Conservation (phyloP, 2,797 vertebrate genomes). For the Lemur catta region DNA sequence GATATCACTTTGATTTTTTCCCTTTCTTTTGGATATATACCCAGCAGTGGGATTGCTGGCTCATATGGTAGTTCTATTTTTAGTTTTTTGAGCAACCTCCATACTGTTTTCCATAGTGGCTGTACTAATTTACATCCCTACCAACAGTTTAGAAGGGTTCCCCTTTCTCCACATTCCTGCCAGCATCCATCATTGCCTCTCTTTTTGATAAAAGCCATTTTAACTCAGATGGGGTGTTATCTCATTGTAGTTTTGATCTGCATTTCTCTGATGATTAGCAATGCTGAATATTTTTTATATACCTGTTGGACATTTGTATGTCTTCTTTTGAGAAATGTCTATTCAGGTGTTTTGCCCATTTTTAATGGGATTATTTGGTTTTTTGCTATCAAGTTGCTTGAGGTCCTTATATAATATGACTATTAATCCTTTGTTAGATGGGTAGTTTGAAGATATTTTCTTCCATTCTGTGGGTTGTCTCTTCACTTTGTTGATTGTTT, state of each 20-base stretch:
- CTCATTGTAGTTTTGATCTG: neutral
- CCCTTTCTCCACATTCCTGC: neutral
- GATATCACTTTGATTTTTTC: neutral
- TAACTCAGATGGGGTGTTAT: neutral
- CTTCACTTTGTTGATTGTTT: neutral
- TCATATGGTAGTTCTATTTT: neutral
- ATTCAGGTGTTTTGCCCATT: neutral
- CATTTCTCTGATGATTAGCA: neutral
- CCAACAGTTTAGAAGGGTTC: neutral
- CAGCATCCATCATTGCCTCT: neutral
- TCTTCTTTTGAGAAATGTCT: neutral
- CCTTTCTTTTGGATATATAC: neutral
- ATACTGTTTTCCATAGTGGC: neutral
- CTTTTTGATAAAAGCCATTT: neutral
- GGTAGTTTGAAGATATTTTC: neutral
- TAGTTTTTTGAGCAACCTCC: neutral
- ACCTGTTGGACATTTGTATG: neutral
- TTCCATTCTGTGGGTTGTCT: neutral
- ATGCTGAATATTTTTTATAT: neutral
- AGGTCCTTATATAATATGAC: neutral
- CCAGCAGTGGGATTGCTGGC: neutral
- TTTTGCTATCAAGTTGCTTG: neutral
- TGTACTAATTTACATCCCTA: neutral
- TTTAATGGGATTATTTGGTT: neutral
- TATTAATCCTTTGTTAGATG: too few relatives aligned